These are phyloP conservation scores for Amia ocellicauda DNA, from an alignment of 2,113 vertebrate genomes.

Conservation along the genomic window DNA sequence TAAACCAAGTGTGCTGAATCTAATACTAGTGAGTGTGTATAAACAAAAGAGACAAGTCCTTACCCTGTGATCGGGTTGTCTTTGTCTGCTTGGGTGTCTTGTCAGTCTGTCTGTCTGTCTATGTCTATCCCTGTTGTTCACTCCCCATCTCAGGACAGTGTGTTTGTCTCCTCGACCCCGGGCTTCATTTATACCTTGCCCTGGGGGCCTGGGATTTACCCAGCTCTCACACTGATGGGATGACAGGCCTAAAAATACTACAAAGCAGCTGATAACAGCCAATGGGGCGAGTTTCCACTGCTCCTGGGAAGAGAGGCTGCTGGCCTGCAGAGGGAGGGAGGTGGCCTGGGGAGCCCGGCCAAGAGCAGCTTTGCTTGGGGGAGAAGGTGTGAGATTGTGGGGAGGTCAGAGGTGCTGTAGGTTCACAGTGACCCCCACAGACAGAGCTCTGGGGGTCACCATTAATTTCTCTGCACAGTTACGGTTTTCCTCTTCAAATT, in stretches of 20 bases:
- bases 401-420: not conserved
- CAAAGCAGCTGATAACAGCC: constrained; percentile 62
- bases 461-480: no score
- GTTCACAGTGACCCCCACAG: not conserved
- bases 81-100: not conserved
- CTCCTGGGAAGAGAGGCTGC: constrained; percentile 24
- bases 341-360: not conserved
- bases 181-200: constrained; percentile 27
- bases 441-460: not conserved
- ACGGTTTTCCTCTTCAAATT: no score
- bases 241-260: constrained; percentile 71
- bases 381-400: constrained; percentile 8
- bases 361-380: constrained; percentile 1
- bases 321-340: not conserved
- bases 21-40: no score
- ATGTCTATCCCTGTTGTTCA: not conserved
- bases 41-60: constrained; percentile 6
- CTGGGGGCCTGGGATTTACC: constrained; percentile 35
- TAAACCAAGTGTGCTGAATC: no score
- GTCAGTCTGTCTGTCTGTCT: not conserved
- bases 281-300: constrained; percentile 33
- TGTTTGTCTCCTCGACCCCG: constrained; percentile 6
- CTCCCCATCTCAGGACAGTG: constrained; percentile 7
- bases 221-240: constrained; percentile 47
- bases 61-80: constrained; percentile 3